Evolutionary conservation across 2,797 vertebrate genomes (phyloP).

Genomic region (Rhincodon typus): DNA sequence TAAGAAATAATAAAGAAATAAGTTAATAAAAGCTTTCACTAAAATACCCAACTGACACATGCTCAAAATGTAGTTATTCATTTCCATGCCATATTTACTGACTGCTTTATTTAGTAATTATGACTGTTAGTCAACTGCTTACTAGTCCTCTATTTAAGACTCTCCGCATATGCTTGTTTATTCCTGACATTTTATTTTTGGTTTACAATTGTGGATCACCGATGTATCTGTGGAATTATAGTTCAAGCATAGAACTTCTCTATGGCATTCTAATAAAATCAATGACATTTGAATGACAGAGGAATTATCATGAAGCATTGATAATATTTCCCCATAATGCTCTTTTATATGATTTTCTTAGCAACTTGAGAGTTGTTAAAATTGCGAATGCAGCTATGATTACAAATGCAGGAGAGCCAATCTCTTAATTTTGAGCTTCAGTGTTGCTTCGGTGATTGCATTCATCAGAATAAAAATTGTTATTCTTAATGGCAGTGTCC

Average conservation of each 20-base stretch:
- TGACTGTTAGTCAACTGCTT: not conserved
- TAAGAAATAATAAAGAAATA: too few relatives aligned
- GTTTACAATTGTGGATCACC: not conserved
- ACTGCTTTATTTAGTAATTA: not conserved
- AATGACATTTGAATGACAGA: not conserved
- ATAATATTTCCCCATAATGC: not conserved
- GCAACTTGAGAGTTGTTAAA: not conserved
- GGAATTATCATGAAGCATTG: not conserved
- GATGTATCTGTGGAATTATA: not conserved
- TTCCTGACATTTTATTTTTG: constrained; percentile 9
- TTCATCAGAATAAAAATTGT: not conserved
- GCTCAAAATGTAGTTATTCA: not conserved
- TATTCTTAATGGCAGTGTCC: not conserved
- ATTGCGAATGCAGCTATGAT: not conserved
- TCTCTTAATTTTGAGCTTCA: not conserved
- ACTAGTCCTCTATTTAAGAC: not conserved
- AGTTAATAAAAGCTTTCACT: constrained; percentile 8
- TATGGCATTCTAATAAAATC: not conserved
- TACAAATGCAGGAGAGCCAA: not conserved
- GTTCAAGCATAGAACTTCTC: not conserved
- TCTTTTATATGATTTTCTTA: not conserved
- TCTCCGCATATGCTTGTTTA: not conserved
- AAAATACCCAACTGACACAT: not conserved
- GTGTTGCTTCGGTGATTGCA: not conserved
- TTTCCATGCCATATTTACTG: not conserved